Conservation (phyloP, 2,797 vertebrate species). For the Cossypha heuglini region DNA sequence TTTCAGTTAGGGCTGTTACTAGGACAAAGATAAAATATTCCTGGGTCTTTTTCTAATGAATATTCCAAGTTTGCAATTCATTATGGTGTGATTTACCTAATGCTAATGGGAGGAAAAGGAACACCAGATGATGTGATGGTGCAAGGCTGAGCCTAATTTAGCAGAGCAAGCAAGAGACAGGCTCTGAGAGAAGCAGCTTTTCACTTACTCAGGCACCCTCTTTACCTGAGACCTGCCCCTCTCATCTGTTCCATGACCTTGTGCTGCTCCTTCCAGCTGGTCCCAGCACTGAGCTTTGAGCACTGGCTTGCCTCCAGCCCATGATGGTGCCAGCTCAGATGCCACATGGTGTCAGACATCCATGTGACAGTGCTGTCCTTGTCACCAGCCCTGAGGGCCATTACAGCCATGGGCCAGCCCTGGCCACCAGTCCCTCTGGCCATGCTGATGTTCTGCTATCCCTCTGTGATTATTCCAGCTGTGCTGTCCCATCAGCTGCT, state of each 20-base stretch:
- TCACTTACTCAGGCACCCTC: rapidly evolving
- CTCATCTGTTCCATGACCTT: neutral
- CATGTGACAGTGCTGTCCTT: neutral
- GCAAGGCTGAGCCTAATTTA: neutral
- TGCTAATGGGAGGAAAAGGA: neutral
- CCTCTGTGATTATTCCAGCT: neutral
- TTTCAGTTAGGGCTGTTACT: neutral
- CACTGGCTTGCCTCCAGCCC: neutral
- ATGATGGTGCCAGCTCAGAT: neutral
- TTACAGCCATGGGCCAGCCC: neutral
- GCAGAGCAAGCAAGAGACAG: neutral
- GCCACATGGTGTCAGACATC: rapidly evolving
- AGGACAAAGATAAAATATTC: neutral
- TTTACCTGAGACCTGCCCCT: neutral
- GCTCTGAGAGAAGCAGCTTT: neutral
- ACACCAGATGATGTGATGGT: rapidly evolving
- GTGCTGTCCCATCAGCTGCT: rapidly evolving
- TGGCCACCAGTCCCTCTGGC: neutral
- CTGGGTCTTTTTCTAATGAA: neutral
- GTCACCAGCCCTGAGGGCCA: neutral
- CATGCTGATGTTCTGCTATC: too few relatives aligned
- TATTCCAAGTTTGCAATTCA: neutral
- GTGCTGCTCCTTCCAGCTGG: neutral
- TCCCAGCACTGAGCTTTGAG: rapidly evolving
- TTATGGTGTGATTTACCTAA: neutral